Base-by-base conservation (phyloP, 1,140 invertebrate species). In the Microplitis mediator region DNA sequence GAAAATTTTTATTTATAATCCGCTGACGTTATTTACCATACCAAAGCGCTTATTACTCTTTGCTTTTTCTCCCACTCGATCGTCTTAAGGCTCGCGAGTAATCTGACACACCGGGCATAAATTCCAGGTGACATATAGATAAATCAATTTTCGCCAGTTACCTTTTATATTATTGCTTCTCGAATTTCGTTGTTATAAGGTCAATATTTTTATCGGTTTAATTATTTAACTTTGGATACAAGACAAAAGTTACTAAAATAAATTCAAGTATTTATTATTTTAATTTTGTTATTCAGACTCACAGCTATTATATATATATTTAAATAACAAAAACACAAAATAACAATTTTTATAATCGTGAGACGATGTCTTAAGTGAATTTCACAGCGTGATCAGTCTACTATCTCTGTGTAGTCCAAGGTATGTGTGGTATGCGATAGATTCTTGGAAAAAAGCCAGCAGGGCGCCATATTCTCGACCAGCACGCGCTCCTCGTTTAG, bases 81-180 rank as follows among this genome's bases (percentile, higher is more conserved):
- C 34, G 65, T 45, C 52, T 45, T 45, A 45, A 11, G 64, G 64
- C 5, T 45, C 39, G 11, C 6, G 5, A 74, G 76, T 74, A 76
- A 78, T 76, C 74, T 71, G 71, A 70, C 71, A 35, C 50, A 62
- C 72, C 72, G 67, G 74, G 69, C 76, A 80, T 77, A 79, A 81
- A 81, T 81, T 72, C 71, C 52, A 54, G 67, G 71, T 65, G 76
- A 77, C 75, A 73, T 66, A 45, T 32, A 72, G 73, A 78, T 81
- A 79, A 82, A 80, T 82, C 76, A 82, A 77, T 80, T 79, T 79
- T 77, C 54, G 76, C 75, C 74, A 65, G 67, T 68, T 64, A 39
- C 39, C 36, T 51, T 75, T 74, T 45, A 45, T 11, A 3, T 56
- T 63, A 73, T 65, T 75, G 61, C 73, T 68, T 52, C 56, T 62